phyloP scores from a whole-genome alignment of 2,888 invertebrate genomes.

The Tetranychus truncatus region DNA sequence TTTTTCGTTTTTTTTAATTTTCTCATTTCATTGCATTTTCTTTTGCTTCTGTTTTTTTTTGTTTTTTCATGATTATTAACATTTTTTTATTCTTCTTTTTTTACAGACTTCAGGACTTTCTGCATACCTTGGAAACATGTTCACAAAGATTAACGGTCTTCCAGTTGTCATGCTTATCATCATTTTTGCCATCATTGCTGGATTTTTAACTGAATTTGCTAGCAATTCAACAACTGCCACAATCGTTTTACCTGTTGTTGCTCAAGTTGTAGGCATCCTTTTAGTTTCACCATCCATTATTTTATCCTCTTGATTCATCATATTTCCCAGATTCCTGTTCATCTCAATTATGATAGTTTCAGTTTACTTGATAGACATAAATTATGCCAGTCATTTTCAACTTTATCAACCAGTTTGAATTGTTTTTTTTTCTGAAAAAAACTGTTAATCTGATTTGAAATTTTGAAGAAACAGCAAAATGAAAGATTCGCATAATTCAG shows the following conservation, averaged over 20 bases:
- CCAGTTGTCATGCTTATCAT: slow-evolving; percentile 49
- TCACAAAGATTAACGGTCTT: slow-evolving; percentile 46
- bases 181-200: slow-evolving; percentile 55
- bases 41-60: neutral
- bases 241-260: slow-evolving; percentile 61
- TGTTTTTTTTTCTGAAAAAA: too few relatives aligned
- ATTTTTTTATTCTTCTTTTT: neutral
- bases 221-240: slow-evolving; percentile 77
- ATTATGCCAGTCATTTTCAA: too few relatives aligned
- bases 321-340: too few relatives aligned
- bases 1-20: neutral
- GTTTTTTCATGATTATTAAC: neutral
- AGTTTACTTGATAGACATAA: too few relatives aligned
- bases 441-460: too few relatives aligned
- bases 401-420: too few relatives aligned
- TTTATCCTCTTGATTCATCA: too few relatives aligned
- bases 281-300: neutral
- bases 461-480: too few relatives aligned
- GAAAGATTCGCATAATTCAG: too few relatives aligned
- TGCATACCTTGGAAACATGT: slow-evolving; percentile 48
- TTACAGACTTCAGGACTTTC: slow-evolving; percentile 49
- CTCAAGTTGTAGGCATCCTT: slow-evolving; percentile 40
- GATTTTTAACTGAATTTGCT: slow-evolving; percentile 66
- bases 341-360: too few relatives aligned
- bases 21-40: neutral